A percentile compares a stretch with the other conserved stretches of the same genome.
phyloP scores from a whole-genome alignment of 2,888 invertebrate species.

The Heliconius hortense region DNA sequence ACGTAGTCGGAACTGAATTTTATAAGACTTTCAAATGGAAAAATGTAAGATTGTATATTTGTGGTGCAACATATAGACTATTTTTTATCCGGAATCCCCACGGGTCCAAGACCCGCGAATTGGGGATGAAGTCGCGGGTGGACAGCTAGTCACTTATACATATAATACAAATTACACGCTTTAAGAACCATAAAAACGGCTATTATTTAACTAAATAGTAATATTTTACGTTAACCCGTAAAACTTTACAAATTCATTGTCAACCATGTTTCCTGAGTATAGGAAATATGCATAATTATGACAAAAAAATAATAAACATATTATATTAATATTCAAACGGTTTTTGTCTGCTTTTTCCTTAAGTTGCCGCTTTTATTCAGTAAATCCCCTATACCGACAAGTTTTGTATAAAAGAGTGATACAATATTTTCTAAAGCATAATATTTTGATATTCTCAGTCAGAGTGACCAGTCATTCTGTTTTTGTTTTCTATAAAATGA shows the following conservation, averaged over 20 bases:
- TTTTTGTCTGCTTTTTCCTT: not conserved
- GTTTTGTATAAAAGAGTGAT: constrained; percentile 16
- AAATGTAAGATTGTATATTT: too few relatives aligned
- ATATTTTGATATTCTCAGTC: not conserved
- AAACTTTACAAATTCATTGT: not conserved
- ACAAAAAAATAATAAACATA: constrained; percentile 14
- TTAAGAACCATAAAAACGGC: not conserved
- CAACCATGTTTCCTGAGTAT: not conserved
- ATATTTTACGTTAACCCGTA: not conserved
- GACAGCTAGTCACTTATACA: too few relatives aligned
- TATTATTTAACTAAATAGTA: not conserved
- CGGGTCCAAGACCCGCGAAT: too few relatives aligned
- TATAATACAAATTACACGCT: not conserved
- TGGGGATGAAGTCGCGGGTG: too few relatives aligned
- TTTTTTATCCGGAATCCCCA: too few relatives aligned
- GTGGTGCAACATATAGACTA: too few relatives aligned
- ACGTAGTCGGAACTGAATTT: too few relatives aligned
- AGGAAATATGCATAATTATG: not conserved
- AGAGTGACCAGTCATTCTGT: not conserved
- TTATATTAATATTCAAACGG: constrained; percentile 7
- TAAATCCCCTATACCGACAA: constrained; percentile 1
- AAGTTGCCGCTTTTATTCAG: not conserved
- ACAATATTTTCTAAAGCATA: not conserved
- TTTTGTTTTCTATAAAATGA: constrained; percentile 42
- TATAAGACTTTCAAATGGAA: too few relatives aligned